phyloP scores from a whole-genome alignment of 2,113 vertebrate genomes.

The Gambusia holbrooki region DNA sequence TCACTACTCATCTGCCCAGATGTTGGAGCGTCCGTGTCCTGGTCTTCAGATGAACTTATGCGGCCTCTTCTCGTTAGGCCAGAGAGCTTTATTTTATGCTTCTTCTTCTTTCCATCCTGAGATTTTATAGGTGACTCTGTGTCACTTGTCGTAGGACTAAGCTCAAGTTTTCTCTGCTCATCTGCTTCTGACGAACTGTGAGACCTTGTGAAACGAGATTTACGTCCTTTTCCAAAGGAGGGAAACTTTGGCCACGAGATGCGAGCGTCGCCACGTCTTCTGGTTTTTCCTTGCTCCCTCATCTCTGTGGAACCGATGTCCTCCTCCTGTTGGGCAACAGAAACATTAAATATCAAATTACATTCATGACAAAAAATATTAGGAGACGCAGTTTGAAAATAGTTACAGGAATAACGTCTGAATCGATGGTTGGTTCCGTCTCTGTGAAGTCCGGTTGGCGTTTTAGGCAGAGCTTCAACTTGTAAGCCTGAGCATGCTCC shows the following conservation, averaged over 20 bases:
- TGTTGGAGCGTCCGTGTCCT: conserved; percentile 60
- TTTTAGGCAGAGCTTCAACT: conserved; percentile 89
- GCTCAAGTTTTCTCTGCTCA: conserved; percentile 81
- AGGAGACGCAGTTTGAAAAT: conserved; percentile 18
- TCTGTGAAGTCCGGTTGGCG: conserved; percentile 83
- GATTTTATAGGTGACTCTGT: conserved; percentile 81
- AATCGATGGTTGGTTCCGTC: conserved; percentile 53
- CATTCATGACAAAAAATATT: background rate
- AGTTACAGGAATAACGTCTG: conserved; percentile 71
- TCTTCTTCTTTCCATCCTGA: conserved; percentile 80
- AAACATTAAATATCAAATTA: conserved; percentile 21
- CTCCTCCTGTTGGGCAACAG: conserved; percentile 69
- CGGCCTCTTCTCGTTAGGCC: conserved; percentile 66
- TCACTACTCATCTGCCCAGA: conserved; percentile 50
- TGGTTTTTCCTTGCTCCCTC: conserved; percentile 74
- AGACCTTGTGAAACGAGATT: conserved; percentile 79
- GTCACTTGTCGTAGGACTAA: conserved; percentile 82
- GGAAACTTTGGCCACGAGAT: conserved; percentile 85
- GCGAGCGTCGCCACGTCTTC: conserved; percentile 75
- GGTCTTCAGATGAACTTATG: conserved; percentile 78
- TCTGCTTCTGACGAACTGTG: conserved; percentile 84
- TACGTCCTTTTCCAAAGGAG: conserved; percentile 78
- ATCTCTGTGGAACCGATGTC: conserved; percentile 60
- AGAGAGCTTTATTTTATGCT: conserved; percentile 73
- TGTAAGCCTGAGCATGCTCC: conserved; percentile 92